Evolutionary conservation across 2,797 vertebrate genomes (phyloP), one percentile per base, ranked within the genome.

Genomic region (Sparus aurata): DNA sequence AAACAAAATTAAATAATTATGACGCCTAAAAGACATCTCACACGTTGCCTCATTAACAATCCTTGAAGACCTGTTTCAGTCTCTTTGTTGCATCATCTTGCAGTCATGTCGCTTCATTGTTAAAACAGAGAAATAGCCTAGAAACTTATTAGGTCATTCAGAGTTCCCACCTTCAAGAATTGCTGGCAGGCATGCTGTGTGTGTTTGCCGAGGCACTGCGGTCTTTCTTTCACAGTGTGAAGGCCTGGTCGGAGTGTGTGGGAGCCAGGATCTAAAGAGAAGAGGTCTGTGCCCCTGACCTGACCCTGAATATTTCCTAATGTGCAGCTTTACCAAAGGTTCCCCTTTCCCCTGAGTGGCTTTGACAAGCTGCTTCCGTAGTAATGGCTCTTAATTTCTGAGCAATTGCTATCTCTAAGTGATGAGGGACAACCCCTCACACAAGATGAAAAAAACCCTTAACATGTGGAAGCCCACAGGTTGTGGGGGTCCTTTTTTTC

Each of bases 331-430:
- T 92, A 91, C 82, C 88, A 89, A 93, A 94, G 89, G 89, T 92
- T 89, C 85, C 82, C 75, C 73, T 90, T 91, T 93, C 87, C 85
- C 89, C 80, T 93, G 91, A 95, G 92, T 93, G 94, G 84, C 85
- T 94, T 80, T 95, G 95, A 94, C 95, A 95, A 93, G 92, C 92
- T 90, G 88, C 93, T 95, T 95, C 94, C 93, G 85, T 89, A 83
- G 92, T 91, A 95, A 92, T 91, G 85, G 77, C 89, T 91, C 92
- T 94, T 95, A 94, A 95, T 95, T 94, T 93, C 86, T 83, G 85
- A 92, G 93, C 95, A 95, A 95, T 95, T 95, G 91, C 94, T 95
- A 95, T 95, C 95, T 95, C 91, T 92, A 85, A 85, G 92, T 80
- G 90, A 93, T 83, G 90, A 92, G 79, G 83, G 84, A 89, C 84